These are phyloP conservation scores for Mastacembelus armatus DNA, from an alignment of 2,797 vertebrate genomes.

Conservation along the genomic window DNA sequence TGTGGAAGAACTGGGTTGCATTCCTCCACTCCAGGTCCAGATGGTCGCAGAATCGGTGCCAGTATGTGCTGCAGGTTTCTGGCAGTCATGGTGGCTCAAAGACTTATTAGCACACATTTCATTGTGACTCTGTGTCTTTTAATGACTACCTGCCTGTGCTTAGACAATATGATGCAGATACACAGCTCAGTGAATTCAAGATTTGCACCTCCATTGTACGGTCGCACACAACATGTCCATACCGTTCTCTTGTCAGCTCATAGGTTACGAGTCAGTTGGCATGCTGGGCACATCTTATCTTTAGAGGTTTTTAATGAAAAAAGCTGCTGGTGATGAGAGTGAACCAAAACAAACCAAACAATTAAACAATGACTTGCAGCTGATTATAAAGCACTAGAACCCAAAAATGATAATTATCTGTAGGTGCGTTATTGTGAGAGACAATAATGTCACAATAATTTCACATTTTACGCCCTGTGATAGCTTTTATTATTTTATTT, in stretches of 20 bases:
- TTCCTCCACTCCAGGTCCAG: conserved; percentile 45
- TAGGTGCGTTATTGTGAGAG: no score
- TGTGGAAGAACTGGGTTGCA: conserved; percentile 38
- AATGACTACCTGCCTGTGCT: conserved; percentile 31
- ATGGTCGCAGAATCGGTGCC: conserved; percentile 40
- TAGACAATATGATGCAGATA: conserved; percentile 19
- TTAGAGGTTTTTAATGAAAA: no score
- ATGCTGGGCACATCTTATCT: no score
- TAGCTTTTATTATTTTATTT: not conserved
- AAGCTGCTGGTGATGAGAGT: no score
- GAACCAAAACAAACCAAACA: no score
- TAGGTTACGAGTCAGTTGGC: not conserved
- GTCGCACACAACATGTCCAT: not conserved
- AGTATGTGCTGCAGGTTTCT: conserved; percentile 49
- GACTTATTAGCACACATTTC: conserved; percentile 41
- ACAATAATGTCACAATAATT: no score
- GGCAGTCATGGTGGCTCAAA: conserved; percentile 28
- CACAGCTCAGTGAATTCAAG: conserved; percentile 25
- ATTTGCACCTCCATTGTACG: not conserved
- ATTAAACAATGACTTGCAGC: no score
- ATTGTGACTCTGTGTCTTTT: conserved; percentile 28
- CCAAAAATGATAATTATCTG: no score
- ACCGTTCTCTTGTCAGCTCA: not conserved
- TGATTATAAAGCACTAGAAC: no score
- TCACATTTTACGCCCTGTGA: not conserved